A percentile compares a stretch with the other conserved stretches of the same genome.
Evolutionary conservation across 2,113 vertebrate species (phyloP).

Genomic region (Aplodontia rufa): DNA sequence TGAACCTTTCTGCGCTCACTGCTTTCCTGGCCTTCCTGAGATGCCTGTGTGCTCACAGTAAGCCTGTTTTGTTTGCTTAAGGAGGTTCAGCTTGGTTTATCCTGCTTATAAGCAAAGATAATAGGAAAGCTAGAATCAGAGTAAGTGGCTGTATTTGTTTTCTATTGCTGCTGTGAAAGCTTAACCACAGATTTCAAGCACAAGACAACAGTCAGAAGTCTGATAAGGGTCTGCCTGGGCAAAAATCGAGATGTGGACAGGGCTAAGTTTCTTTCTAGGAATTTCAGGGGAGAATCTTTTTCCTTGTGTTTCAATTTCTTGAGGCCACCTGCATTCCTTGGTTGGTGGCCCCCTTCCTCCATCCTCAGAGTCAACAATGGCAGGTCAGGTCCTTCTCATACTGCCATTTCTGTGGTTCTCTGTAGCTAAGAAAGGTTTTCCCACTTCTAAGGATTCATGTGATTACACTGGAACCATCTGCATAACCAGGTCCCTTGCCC

Average conservation of each 20-base stretch:
- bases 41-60: not conserved
- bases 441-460: not conserved
- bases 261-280: not conserved
- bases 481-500: not conserved
- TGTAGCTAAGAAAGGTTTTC: not conserved
- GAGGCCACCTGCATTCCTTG: not conserved
- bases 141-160: not conserved
- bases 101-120: conserved; percentile 32
- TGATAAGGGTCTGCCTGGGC: not conserved
- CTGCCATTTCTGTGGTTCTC: not conserved
- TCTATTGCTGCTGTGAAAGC: not conserved
- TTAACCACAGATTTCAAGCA: not conserved
- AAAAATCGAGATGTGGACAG: not conserved
- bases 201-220: not conserved
- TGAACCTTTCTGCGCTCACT: not conserved
- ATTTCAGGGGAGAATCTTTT: not conserved
- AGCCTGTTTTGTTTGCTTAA: conserved; percentile 1
- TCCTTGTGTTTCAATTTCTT: not conserved
- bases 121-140: conserved; percentile 16
- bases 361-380: not conserved
- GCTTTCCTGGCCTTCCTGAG: not conserved
- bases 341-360: not conserved
- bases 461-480: not conserved
- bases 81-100: conserved; percentile 15
- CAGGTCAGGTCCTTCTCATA: not conserved